Evolutionary conservation across 2,888 invertebrate species (phyloP), one percentile per base, ranked within the genome.

Genomic region (Clanis bilineata): DNA sequence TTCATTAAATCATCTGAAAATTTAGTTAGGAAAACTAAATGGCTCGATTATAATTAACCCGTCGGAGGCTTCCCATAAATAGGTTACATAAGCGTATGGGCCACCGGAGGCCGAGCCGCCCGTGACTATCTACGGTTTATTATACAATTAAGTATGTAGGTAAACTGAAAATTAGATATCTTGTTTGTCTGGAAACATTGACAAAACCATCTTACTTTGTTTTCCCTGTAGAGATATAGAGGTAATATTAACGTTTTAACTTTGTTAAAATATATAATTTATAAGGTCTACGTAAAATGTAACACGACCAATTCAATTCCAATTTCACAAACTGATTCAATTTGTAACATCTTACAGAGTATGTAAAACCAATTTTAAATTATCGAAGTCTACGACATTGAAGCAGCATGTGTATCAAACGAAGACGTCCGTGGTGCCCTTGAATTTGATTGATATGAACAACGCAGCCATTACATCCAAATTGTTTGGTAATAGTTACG

Each of bases 361-460:
- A 43, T 43, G 43, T 41, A 57, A 43, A 28, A 32, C 22, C 43
- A 25, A 57, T 43, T 57, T 57, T 57, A 43, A 57, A 57, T 43
- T 43, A 57, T 57, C 18, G 28, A 43, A 25, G 56, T 57, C 56
- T 43, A 41, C 56, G 56, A 57, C 56, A 57, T 57, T 43, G 28
- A 18, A 36, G 43, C 10, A 18, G 32, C 28, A 4, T 18, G 28
- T 51, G 32, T 51, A 32, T 32, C 32, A 32, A 32, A 28, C 32
- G 32, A 4, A 28, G 10, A 1, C 41, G 56, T 25, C 25, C 43
- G 43, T 5, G 25, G 25, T 15, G 43, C 9, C 56, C 56, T 28
- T 43, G 15, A 28, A 28, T 28, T 28, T 54, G 58, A 51, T 47
- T 58, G 39, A 43, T 28, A 57, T 43, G 15, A 57, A 18, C 18